Percentiles rank a stretch among this genome's conserved stretches.
Conservation (phyloP, 2,888 invertebrate genomes). For the Chromoteleia sp. region DNA sequence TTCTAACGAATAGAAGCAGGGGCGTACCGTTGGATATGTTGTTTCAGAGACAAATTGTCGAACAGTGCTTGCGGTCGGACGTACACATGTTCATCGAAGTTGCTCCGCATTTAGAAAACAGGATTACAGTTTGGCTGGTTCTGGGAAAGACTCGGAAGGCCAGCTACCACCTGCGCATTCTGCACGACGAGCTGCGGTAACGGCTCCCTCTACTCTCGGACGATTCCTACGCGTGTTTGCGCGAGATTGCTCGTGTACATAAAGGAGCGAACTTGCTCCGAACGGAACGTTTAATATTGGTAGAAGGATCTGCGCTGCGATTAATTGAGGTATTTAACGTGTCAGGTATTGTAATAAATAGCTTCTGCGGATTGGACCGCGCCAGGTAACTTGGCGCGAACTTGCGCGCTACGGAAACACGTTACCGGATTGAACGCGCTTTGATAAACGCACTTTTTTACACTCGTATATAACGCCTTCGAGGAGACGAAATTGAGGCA, state of each 20-base stretch:
- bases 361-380: conserved; percentile 21
- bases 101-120: conserved; percentile 82
- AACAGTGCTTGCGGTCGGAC: conserved; percentile 78
- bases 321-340: conserved; percentile 60
- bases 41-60: conserved; percentile 79
- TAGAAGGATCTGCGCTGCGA: conserved; percentile 38
- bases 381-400: conserved; percentile 7
- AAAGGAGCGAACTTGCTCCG: conserved; percentile 32
- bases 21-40: conserved; percentile 53
- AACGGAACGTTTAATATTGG: conserved; percentile 53
- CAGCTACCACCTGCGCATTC: conserved; percentile 67
- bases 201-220: conserved; percentile 29
- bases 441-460: conserved; percentile 53
- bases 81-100: conserved; percentile 80
- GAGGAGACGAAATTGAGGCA: conserved; percentile 13
- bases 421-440: neutral
- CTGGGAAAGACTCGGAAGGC: conserved; percentile 60
- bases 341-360: conserved; percentile 60
- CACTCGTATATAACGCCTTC: conserved; percentile 13
- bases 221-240: conserved; percentile 33
- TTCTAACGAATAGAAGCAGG: conserved; percentile 49
- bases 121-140: conserved; percentile 80
- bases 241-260: conserved; percentile 52
- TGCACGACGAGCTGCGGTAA: conserved; percentile 51
- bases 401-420: neutral